Evolutionary conservation across 2,113 vertebrate species (phyloP), one percentile per base, ranked within the genome.

Genomic region (Erinaceus europaeus): DNA sequence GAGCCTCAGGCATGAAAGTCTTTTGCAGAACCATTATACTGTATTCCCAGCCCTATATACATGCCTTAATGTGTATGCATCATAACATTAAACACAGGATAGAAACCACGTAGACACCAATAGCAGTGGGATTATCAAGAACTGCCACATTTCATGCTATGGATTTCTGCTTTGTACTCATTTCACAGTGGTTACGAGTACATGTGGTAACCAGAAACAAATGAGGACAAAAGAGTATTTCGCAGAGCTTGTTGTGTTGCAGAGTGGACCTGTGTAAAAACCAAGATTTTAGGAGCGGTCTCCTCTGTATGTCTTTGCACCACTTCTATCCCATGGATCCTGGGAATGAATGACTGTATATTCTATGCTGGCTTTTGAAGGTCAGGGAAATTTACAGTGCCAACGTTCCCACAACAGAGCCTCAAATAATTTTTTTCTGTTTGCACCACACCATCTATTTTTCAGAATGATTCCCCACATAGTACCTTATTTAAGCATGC

Each of bases 401-500:
- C 3, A 78, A 76, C 62, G 29, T 46, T 69, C 20, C 42, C 59
- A 84, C 34, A 17, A 46, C 25, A 29, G 74, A 53, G 46, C 46
- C 86, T 75, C 67, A 36, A 73, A 76, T 72, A 59, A 46, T 64
- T 57, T 80, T 90, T 86, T 79, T 65, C n/a, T 71, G 65, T 86
- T 69, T 90, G 38, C 64, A 34, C 52, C 32, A 61, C 25, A 69
- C 38, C 25, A 73, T 65, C 52, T 61, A 42, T 46, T 86, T 78
- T 90, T 84, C 12, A 32, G 53, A 86, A 61, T 23, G 21, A 48
- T 59, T 88, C 42, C 25, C 68, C 55, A 71, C 1, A 0, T 84
- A 89, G 78, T 59, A 91, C 65, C 85, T 89, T 83, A 72, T 89
- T 87, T 94, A 81, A 86, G 46, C 61, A 62, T 12, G 36, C 71